Evolutionary conservation across 2,113 vertebrate species (phyloP).

Genomic region (Microcebus tavaratra): DNA sequence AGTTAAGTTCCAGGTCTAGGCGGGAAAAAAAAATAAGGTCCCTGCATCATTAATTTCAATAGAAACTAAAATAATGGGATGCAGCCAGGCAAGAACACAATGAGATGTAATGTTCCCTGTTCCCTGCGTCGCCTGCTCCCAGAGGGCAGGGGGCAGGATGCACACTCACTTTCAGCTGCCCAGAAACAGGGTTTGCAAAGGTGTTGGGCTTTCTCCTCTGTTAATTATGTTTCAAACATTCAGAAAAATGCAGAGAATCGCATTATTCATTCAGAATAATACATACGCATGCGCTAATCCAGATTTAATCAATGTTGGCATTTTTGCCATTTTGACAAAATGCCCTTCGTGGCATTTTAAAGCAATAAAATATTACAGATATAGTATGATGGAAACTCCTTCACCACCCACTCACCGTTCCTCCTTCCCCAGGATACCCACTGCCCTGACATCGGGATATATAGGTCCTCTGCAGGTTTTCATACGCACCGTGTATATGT

Average conservation of each 20-base stretch:
- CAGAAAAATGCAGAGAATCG: neutral
- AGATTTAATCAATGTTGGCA: neutral
- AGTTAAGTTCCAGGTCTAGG: slow-evolving; percentile 54
- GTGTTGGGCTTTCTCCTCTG: neutral
- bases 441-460: neutral
- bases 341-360: neutral
- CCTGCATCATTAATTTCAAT: slow-evolving; percentile 64
- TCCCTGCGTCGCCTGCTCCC: slow-evolving; percentile 6
- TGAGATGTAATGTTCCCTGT: slow-evolving; percentile 35
- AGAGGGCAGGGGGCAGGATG: neutral
- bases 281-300: neutral
- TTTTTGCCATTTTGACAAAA: neutral
- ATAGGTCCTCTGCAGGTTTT: neutral
- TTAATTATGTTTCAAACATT: neutral
- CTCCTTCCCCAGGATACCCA: neutral
- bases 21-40: slow-evolving; percentile 68
- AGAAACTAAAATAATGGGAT: slow-evolving; percentile 56
- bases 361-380: neutral
- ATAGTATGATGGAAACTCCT: neutral
- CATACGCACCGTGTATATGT: neutral
- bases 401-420: neutral
- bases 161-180: neutral
- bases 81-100: slow-evolving; percentile 17
- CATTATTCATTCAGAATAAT: neutral
- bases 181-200: neutral